Evolutionary conservation across 2,888 invertebrate species (phyloP), one percentile per base, ranked within the genome.

Genomic region (Volucella bombylans): DNA sequence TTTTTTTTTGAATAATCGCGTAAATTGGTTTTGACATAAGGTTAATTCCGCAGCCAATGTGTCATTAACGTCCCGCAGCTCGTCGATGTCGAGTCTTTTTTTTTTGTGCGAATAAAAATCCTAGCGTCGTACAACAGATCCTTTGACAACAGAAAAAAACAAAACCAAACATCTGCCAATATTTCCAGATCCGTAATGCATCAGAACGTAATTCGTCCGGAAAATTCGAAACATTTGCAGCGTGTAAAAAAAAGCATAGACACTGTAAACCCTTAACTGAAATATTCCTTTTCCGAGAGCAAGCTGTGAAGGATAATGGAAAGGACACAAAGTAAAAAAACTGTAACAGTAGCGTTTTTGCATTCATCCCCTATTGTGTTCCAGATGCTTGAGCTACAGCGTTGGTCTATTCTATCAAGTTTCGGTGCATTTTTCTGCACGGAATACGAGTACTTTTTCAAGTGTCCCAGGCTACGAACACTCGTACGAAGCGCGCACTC

Each of bases 401-500:
- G 18, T 23, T 55, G 45, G 52, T 45, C 18, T 45, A 12, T 41
- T 57, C 39, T 50, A 18, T 50, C 31, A 43, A 47, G 54, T 43
- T 57, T 52, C 49, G 50, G 41, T 79, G 57, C 47, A 80, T 65
- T 80, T 69, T 83, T 79, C 79, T 79, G 73, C 72, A 79, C 61
- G 78, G 59, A 61, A 18, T 49, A 18, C 61, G 9, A 62, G 38
- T 64, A 38, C 49, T 23, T 38, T n/a, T 62, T 54, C 57, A 14
- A 55, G 57, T 49, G 49, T 62, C 61, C 57, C 45, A 15, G 14
- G 38, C 23, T 10, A 31, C 18, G 38, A 52, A 12, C n/a, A n/a
- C 38, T 14, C 41, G 14, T 52, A 61, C 38, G 50, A 57, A 55
- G 65, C 55, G 87, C 81, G 87, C 82, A 88, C 87, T 89, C 89